Percentiles rank a stretch among this genome's conserved stretches.
Conservation (phyloP, 2,888 invertebrate genomes). For the Calameuta filiformis region DNA sequence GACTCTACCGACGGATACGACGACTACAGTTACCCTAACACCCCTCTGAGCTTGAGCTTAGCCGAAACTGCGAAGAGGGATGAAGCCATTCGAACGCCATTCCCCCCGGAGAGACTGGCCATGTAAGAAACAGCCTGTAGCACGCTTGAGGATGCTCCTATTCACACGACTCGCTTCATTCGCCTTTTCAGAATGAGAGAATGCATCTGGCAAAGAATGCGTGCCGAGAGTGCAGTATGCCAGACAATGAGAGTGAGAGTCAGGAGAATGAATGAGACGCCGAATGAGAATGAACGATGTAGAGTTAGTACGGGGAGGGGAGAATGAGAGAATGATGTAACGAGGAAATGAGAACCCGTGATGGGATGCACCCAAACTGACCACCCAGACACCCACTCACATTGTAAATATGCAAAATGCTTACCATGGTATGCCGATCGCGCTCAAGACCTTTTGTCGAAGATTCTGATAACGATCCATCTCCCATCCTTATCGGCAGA, state of each 20-base stretch:
- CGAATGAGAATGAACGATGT: background rate
- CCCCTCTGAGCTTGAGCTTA: slow-evolving; percentile 69
- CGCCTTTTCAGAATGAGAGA: background rate
- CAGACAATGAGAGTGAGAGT: background rate
- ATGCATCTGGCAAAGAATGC: background rate
- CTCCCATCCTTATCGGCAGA: background rate
- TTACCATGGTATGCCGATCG: background rate
- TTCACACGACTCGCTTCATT: background rate
- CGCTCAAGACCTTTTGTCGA: background rate
- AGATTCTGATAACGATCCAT: background rate
- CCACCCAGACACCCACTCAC: background rate
- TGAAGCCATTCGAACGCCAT: slow-evolving; percentile 68
- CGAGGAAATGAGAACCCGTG: background rate
- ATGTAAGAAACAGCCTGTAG: slow-evolving; percentile 25
- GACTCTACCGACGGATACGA: background rate
- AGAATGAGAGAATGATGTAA: background rate
- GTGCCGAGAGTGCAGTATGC: background rate
- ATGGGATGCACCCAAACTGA: background rate
- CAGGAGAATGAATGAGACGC: background rate
- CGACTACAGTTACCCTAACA: slow-evolving; percentile 5
- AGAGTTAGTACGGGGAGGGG: background rate
- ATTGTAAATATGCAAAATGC: background rate
- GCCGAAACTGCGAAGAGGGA: slow-evolving; percentile 71
- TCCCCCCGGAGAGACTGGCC: slow-evolving; percentile 31
- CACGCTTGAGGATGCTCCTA: background rate